Base-by-base conservation (phyloP, 2,797 vertebrate genomes). In the Muscicapa striata region DNA sequence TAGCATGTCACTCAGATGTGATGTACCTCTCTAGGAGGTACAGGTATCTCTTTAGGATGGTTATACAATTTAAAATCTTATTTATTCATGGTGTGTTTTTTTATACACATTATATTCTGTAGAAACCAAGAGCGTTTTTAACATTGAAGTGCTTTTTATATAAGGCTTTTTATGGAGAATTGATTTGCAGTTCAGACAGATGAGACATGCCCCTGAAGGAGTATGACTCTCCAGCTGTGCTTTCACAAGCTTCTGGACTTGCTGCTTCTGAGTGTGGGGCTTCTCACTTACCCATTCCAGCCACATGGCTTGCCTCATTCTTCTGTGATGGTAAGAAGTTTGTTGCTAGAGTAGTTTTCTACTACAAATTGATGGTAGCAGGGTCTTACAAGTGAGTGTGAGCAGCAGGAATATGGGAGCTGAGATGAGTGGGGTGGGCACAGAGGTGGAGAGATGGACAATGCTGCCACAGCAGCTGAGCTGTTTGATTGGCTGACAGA, bases 171-270 rank as follows among this genome's bases (percentile, higher is more conserved):
- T 30, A 18, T 52, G 51, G 29, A 46, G 15, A 84, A 19, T 12
- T 75, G 22, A 14, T 78, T 81, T 84, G 10, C n/a, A 38, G 29
- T n/a, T 77, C 11, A n/a, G 18, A 34, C 2, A 22, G 7, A 8
- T 27, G 26, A 1, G 1, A 9, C 0, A 0, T 54, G 19, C 9
- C 13, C 6, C 18, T 6, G 1, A 18, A 36, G 64, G 14, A 69
- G 3, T 46, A 23, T 52, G 49, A 21, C 51, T 66, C 41, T 79
- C 14, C 3, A 2, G 0, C 11, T 19, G 22, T 52, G n/a, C 5
- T 55, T 91, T 82, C 48, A 9, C 0, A 1, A 32, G 11, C 20
- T 26, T 11, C 27, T 40, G n/a, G 16, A 24, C 48, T 66, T 21
- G 6, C 23, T 41, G 18, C 17, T 67, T 83, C 38, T 58, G 46